Base-by-base conservation (phyloP, 2,113 vertebrate genomes). In the Ia io region DNA sequence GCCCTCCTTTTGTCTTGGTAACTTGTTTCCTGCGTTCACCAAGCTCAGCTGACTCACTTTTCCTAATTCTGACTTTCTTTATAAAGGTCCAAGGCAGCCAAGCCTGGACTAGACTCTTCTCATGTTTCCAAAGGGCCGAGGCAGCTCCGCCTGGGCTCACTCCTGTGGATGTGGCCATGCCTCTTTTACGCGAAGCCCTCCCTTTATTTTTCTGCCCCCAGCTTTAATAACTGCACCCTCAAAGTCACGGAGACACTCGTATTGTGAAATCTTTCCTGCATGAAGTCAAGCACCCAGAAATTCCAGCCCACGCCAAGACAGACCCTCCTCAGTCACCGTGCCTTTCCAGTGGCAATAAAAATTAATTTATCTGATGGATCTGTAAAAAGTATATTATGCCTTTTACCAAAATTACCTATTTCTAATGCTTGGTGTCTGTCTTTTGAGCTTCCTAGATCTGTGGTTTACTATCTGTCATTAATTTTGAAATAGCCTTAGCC, bases 301-400 rank as follows among this genome's bases (percentile, higher is more conserved):
- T 49, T 49, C 44, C 73, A n/a, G 73, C 11, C 30, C 30, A 17
- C 10, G 28, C 42, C 28, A 16, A 16, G 73, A 10, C 16, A 49
- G 42, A 49, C 28, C 25, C 0, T 17, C 7, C 42, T 32, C 4
- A 4, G 8, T 76, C 42, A 4, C 14, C 1, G 16, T 20, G 3
- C 44, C 16, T 49, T 49, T 49, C 30, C 44, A 28, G 28, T n/a
- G 42, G 13, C 44, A n/a, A 5, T n/a, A 12, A 82, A 44, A 91
- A 49, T 80, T n/a, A 63, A 71, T 35, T 47, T 53, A 63, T 63
- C 40, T 63, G 37, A 53, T 42, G 9, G 0, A 35, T 69, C 13
- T 94, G 4, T 53, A 25, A 51, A 32, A 85, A 74, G 2, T 28
- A 53, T 23, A n/a, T n/a, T 92, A 25, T 86, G n/a, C 6, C 6